These are phyloP conservation scores for Caprella mutica DNA, from an alignment of 2,888 invertebrate species.

Conservation along the genomic window DNA sequence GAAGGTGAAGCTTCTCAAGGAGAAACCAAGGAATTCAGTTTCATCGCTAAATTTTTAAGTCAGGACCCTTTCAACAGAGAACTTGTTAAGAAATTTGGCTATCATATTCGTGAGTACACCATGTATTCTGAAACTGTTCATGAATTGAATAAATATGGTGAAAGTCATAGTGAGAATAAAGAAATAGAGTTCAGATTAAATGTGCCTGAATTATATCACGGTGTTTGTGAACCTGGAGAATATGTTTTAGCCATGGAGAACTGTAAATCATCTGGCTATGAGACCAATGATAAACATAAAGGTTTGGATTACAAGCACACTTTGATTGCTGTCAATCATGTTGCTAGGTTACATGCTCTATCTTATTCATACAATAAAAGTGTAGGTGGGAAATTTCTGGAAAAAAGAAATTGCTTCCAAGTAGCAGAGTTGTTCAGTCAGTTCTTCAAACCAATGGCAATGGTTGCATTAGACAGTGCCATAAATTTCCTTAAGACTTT, in stretches of 20 bases:
- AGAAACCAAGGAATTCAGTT: conserved; percentile 21
- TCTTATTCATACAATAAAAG: conserved; percentile 28
- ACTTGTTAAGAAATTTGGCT: conserved; percentile 16
- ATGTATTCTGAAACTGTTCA: conserved; percentile 28
- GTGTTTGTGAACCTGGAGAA: conserved; percentile 27
- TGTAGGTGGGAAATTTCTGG: conserved; percentile 17
- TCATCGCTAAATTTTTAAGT: conserved; percentile 28
- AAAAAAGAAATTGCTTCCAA: conserved; percentile 18
- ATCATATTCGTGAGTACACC: conserved; percentile 23
- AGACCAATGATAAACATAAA: conserved; percentile 24
- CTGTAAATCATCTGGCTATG: conserved; percentile 22
- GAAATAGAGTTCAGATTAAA: conserved; percentile 13
- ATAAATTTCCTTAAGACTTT: conserved; percentile 22
- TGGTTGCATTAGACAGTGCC: conserved; percentile 18
- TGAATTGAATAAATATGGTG: conserved; percentile 24
- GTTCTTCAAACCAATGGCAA: conserved; percentile 24
- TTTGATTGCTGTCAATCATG: conserved; percentile 21
- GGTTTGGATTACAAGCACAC: conserved; percentile 23
- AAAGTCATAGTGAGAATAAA: conserved; percentile 10
- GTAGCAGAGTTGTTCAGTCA: conserved; percentile 20
- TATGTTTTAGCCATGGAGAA: conserved; percentile 32
- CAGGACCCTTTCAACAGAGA: conserved; percentile 21
- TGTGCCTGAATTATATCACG: conserved; percentile 26
- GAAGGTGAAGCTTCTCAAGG: not conserved
- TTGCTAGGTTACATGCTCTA: conserved; percentile 29